Evolutionary conservation across 30 jellyfish, hydroid and myxozoan genomes (phyloP), one percentile per base, ranked within the genome.

Genomic region (Sanderia malayensis): DNA sequence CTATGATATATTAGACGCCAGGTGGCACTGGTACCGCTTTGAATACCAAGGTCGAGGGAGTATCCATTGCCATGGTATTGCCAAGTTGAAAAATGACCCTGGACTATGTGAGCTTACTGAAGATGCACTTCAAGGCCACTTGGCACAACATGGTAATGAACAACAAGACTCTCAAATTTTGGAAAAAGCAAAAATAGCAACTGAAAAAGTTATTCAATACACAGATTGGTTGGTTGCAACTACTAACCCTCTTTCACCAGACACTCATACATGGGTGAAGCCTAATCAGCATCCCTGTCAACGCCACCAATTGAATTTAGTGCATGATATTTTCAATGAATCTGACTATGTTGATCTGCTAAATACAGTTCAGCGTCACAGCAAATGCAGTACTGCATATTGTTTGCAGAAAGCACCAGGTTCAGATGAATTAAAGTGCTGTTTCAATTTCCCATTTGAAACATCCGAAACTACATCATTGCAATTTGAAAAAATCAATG

Each of bases 91-190:
- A 82, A 71, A 30, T 82, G 80, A 4, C 23, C 21, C 4, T 31
- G 55, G 11, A 59, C 83, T 46, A 53, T 15, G 25, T 7, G 21
- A 6, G 23, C 18, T 23, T 17, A 10, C 17, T 45, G 82, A 29
- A 74, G 46, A 31, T 71, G 46, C 46, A 59, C 23, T 20, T 82
- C 45, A 46, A 4, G 32, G 28, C 26, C 46, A 2, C 25, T 71
- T 17, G 10, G 61, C 22, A 22, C 81, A 15, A 17, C n/a, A 61
- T 45, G 46, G 46, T 27, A 82, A 82, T 46, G 18, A 4, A 15
- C 76, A 62, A 4, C 80, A 59, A 2, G 83, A 71, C 11, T 41
- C 55, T 41, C 74, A 67, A 17, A 64, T n/a, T 64, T 67, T 31
- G 74, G 80, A 3, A 15, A 67, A 67, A 67, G 74, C 80, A 29